phyloP scores from a whole-genome alignment of 2,888 invertebrate genomes.

The Caenorhabditis plicata region DNA sequence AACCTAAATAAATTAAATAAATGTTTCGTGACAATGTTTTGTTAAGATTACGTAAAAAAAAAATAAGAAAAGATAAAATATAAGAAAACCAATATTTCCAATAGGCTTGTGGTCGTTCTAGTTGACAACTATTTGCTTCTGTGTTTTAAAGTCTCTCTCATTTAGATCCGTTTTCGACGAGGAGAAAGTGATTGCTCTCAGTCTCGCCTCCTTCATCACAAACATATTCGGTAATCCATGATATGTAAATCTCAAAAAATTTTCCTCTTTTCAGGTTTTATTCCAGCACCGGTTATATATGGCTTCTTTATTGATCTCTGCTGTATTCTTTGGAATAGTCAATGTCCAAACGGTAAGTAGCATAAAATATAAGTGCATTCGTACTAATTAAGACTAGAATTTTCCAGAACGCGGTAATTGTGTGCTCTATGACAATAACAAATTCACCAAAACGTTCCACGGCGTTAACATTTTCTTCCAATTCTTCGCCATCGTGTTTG shows the following conservation, averaged over 20 bases:
- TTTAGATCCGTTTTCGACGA: slow-evolving; percentile 54
- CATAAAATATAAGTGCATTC: background rate
- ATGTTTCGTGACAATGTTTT: too few species aligned
- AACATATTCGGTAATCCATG: slow-evolving; percentile 42
- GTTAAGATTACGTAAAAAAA: too few species aligned
- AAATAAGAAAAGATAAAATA: too few species aligned
- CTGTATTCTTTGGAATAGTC: slow-evolving; percentile 48
- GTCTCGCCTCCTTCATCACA: slow-evolving; percentile 52
- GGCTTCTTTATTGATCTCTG: slow-evolving; percentile 50
- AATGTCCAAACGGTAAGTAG: slow-evolving; percentile 42
- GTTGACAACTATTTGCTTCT: too few species aligned
- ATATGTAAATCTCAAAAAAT: background rate
- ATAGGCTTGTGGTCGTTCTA: too few species aligned
- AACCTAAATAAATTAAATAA: too few species aligned
- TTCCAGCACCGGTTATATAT: slow-evolving; percentile 56
- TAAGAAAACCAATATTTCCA: too few species aligned
- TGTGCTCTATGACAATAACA: slow-evolving; percentile 51
- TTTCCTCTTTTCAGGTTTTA: slow-evolving; percentile 36
- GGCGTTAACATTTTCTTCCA: slow-evolving; percentile 44
- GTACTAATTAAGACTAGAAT: background rate
- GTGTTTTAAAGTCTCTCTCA: background rate
- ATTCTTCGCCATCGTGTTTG: slow-evolving; percentile 38
- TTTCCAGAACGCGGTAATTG: slow-evolving; percentile 51
- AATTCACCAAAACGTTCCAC: slow-evolving; percentile 51
- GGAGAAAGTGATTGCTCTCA: slow-evolving; percentile 52